A percentile compares a stretch with the other conserved stretches of the same genome.
Conservation (phyloP, 2,888 invertebrate genomes). For the Patella ulyssiponensis region DNA sequence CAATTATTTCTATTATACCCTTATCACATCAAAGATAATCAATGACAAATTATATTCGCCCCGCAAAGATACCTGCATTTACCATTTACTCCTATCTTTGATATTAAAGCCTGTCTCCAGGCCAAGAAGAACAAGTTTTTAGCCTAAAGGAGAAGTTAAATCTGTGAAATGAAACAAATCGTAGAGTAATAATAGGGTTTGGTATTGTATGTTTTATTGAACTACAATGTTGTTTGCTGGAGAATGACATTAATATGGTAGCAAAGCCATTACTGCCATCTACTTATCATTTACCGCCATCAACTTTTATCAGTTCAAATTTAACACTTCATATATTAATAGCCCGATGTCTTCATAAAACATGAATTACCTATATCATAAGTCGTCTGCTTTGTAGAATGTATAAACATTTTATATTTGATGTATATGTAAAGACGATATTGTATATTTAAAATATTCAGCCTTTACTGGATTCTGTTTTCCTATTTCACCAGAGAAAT, state of each 20-base stretch:
- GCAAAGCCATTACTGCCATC: background rate
- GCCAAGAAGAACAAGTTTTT: background rate
- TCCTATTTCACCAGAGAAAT: no score
- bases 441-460: no score
- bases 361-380: no score
- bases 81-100: background rate
- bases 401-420: no score
- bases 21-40: constrained; percentile 11
- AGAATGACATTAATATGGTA: constrained; percentile 11
- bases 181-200: no score
- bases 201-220: no score
- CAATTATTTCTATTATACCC: background rate
- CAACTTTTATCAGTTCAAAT: background rate
- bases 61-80: background rate
- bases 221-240: background rate
- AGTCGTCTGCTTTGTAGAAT: no score
- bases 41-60: background rate
- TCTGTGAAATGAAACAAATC: no score
- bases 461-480: no score
- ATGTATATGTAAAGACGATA: no score
- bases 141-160: background rate
- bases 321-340: background rate
- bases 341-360: no score
- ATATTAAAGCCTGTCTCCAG: background rate
- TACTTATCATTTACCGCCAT: background rate